Base-by-base conservation (phyloP, 1,140 invertebrate species). In the Apis cerana region DNA sequence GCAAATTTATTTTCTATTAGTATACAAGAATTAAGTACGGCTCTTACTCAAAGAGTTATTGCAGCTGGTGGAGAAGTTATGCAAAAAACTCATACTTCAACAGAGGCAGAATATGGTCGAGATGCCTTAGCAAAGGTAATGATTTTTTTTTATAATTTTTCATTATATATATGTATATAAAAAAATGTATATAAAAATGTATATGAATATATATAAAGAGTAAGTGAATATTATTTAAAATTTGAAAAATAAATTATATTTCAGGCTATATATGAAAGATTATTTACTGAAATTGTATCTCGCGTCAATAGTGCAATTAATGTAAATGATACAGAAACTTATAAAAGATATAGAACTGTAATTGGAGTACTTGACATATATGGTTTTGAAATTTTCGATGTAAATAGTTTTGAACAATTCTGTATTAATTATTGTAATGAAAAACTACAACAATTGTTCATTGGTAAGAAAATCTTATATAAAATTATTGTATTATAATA, bases 361-460 rank as follows among this genome's bases (percentile, higher is more conserved):
- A 99, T 99, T 87, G 98, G 98, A 27, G 98, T 99, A 5, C 94
- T 99, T 48, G 98, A 99, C 91, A 99, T 99, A 91, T 99, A 99
- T 92, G 99, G 99, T 21, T 99, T 99, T 94, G 98, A 99, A 95
- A 98, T 99, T 83, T 99, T 99, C 93, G 98, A 99, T 79, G 96
- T 96, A 12, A 99, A 99, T 93, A 98, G 97, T 90, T 99, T 99
- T 94, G 98, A 99, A 93, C 98, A 99, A 89, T 96, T 97, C 89
- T 99, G 98, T 92, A 99, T 99, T 89, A 99, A 99, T 93, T 99
- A 99, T 94, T 99, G 98, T 89, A 99, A 99, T 93, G 98, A 99
- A 94, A 99, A 99, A 93, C 95, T 99, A 48, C 98, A 99, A 91
- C 98, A 99, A 92, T 94, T 99, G 10, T 99, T 99, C 92, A 99